Percentiles rank a stretch among this genome's conserved stretches.
Evolutionary conservation across 2,888 invertebrate genomes (phyloP).

Genomic region (Brassicogethes aeneus): DNA sequence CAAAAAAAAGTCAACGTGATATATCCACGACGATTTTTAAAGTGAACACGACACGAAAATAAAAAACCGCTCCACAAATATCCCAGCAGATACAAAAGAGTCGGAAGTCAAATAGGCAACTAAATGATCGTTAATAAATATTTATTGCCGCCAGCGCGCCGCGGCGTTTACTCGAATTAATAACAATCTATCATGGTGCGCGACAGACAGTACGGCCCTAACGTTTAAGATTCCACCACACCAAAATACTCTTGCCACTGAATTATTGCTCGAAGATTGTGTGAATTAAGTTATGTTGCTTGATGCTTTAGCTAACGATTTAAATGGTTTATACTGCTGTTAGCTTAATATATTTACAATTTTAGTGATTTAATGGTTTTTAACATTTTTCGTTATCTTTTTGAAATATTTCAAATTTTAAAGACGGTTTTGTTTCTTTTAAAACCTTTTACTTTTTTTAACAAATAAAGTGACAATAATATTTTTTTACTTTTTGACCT

Average conservation of each 20-base stretch:
- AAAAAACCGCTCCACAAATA: constrained; percentile 35
- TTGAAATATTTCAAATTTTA: no score
- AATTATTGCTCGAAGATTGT: no score
- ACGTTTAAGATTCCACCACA: constrained; percentile 33
- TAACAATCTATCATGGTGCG: constrained; percentile 37
- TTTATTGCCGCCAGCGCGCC: constrained; percentile 38
- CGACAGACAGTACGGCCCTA: constrained; percentile 24
- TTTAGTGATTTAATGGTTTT: no score
- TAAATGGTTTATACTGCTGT: no score
- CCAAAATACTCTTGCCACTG: constrained; percentile 23
- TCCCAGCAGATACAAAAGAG: constrained; percentile 27
- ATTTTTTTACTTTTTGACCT: no score
- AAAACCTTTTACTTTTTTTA: no score
- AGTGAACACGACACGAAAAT: constrained; percentile 25
- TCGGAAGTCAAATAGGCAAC: constrained; percentile 40
- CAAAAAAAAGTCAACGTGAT: constrained; percentile 21
- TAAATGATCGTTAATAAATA: constrained; percentile 42
- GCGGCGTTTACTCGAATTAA: constrained; percentile 35
- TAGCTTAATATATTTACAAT: no score
- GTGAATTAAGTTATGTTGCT: no score
- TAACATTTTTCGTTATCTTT: no score
- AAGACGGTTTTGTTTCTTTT: no score
- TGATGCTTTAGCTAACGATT: no score
- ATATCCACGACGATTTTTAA: constrained; percentile 29
- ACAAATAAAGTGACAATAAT: no score